Evolutionary conservation across 2,888 invertebrate species (phyloP).

Genomic region (Archaeoteleia sp.): DNA sequence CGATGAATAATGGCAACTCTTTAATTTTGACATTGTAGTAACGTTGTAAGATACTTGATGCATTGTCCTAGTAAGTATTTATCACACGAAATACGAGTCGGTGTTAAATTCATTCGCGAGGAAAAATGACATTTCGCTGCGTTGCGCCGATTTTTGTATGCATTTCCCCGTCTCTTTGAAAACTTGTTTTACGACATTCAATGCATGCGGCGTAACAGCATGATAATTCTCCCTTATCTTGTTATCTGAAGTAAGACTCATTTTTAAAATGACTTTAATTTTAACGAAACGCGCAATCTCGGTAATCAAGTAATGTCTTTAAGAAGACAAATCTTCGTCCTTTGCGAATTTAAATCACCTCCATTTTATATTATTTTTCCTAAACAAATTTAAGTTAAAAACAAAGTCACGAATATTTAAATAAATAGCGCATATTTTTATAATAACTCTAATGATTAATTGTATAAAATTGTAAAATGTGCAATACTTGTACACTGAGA

Average conservation of each 20-base stretch:
- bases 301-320: too few species aligned
- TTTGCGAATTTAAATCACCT: too few species aligned
- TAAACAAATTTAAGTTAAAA: too few species aligned
- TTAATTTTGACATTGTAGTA: slow-evolving; percentile 39
- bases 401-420: too few species aligned
- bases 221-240: slow-evolving; percentile 46
- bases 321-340: too few species aligned
- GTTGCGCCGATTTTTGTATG: slow-evolving; percentile 39
- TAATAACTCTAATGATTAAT: too few species aligned
- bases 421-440: too few species aligned
- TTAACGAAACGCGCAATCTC: slow-evolving; percentile 4
- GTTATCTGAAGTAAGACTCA: slow-evolving; percentile 41
- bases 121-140: slow-evolving; percentile 45
- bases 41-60: slow-evolving; percentile 38
- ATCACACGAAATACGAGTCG: slow-evolving; percentile 48
- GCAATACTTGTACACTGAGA: too few species aligned
- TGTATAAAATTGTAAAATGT: too few species aligned
- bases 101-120: slow-evolving; percentile 42
- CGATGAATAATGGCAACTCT: slow-evolving; percentile 43
- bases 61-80: slow-evolving; percentile 46
- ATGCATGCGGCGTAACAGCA: slow-evolving; percentile 46
- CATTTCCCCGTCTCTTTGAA: slow-evolving; percentile 48
- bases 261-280: slow-evolving; percentile 37
- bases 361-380: too few species aligned
- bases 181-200: slow-evolving; percentile 46